phyloP scores from a whole-genome alignment of 53 echinoderm and acorn worm genomes.

The Echinometra lucunter region DNA sequence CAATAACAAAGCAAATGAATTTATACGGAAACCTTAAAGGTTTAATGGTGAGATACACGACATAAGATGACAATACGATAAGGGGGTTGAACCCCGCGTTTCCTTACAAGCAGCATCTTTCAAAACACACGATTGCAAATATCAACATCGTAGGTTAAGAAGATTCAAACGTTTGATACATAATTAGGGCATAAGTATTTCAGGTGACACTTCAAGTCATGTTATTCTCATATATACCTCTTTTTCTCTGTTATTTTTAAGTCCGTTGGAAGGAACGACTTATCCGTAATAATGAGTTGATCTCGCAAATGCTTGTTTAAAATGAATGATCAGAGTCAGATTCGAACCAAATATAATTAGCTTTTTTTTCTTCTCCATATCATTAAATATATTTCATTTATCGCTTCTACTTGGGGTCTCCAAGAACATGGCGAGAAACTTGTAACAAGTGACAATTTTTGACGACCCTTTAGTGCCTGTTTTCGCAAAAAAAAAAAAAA shows the following conservation, averaged over 20 bases:
- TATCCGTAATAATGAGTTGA: neutral
- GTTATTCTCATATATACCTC: too few species aligned
- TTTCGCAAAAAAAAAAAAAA: too few species aligned
- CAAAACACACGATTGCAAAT: conserved; percentile 44
- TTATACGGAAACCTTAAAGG: conserved; percentile 54
- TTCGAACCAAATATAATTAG: neutral
- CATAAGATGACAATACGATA: conserved; percentile 41
- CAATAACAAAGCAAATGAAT: conserved; percentile 24
- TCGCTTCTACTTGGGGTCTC: neutral
- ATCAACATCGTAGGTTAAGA: neutral
- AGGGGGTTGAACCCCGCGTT: conserved; percentile 47
- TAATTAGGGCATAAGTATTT: too few species aligned
- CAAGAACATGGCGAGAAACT: neutral
- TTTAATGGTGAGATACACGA: conserved; percentile 5
- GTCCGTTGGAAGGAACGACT: too few species aligned
- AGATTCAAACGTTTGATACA: neutral
- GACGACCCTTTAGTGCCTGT: neutral
- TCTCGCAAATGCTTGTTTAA: neutral
- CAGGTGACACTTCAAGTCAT: too few species aligned
- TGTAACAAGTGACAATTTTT: neutral
- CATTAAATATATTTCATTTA: neutral
- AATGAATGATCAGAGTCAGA: neutral
- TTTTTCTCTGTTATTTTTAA: too few species aligned
- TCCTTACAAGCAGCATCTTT: conserved; percentile 19
- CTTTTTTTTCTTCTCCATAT: too few species aligned